phyloP scores from a whole-genome alignment of 2,113 vertebrate genomes.

The Pao palembangensis region DNA sequence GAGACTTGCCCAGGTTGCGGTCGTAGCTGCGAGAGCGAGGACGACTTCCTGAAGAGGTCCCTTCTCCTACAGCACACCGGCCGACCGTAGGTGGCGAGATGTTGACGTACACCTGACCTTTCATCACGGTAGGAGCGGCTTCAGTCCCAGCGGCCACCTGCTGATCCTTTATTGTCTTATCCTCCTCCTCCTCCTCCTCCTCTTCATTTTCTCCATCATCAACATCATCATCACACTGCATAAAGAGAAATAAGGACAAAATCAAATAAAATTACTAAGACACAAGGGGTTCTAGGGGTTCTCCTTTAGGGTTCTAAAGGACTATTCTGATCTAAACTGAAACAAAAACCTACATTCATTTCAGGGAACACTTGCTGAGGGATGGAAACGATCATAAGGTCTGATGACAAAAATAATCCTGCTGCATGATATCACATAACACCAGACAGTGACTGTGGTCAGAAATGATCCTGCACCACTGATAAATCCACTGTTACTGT shows the following conservation, averaged over 20 bases:
- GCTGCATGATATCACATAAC: constrained; percentile 15
- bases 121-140: constrained; percentile 60
- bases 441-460: constrained; percentile 5
- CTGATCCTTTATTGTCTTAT: constrained; percentile 24
- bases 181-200: not conserved
- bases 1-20: constrained; percentile 86
- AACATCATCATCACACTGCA: constrained; percentile 40
- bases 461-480: constrained; percentile 20
- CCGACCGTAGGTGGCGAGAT: constrained; percentile 77
- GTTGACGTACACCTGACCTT: constrained; percentile 92
- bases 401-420: constrained; percentile 23
- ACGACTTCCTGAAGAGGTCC: constrained; percentile 54
- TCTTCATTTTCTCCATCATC: constrained; percentile 16
- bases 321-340: not conserved
- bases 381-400: not conserved
- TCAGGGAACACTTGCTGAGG: not conserved
- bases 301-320: no score
- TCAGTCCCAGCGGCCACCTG: constrained; percentile 1
- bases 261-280: not conserved
- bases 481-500: constrained; percentile 4
- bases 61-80: constrained; percentile 30
- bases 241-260: not conserved
- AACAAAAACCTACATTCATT: not conserved
- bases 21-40: constrained; percentile 92
- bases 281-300: no score